A percentile compares a stretch with the other conserved stretches of the same genome.
Evolutionary conservation across 2,888 invertebrate species (phyloP).

Genomic region (Rhamnusium bicolor): DNA sequence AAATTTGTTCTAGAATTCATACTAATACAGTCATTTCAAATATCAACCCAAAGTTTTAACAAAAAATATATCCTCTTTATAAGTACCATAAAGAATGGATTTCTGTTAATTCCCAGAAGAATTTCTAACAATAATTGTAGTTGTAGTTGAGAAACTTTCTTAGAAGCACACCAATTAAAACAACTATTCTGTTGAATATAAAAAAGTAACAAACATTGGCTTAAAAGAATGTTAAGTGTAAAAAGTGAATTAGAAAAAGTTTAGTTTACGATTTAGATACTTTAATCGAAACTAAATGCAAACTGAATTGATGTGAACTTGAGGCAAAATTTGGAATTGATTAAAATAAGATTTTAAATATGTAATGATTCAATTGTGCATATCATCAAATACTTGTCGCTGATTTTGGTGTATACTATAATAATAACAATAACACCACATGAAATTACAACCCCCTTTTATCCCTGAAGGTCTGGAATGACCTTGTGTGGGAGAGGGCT

Average conservation of each 20-base stretch:
- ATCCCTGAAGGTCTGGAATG: too few species aligned
- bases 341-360: too few species aligned
- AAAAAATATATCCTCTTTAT: background rate
- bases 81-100: background rate
- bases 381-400: too few species aligned
- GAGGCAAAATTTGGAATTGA: too few species aligned
- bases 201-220: background rate
- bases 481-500: too few species aligned
- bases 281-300: background rate
- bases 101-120: slow-evolving; percentile 28
- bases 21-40: background rate
- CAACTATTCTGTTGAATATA: slow-evolving; percentile 24
- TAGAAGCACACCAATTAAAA: slow-evolving; percentile 19
- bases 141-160: slow-evolving; percentile 17
- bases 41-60: background rate
- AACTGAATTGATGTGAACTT: too few species aligned
- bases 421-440: too few species aligned
- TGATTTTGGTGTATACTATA: too few species aligned
- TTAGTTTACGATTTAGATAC: background rate
- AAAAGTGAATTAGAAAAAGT: background rate
- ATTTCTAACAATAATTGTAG: slow-evolving; percentile 27
- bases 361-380: too few species aligned
- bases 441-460: too few species aligned
- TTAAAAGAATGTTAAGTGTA: slow-evolving; percentile 2
- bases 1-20: too few species aligned